Evolutionary conservation across 2,113 vertebrate species (phyloP), one percentile per base, ranked within the genome.

Genomic region (Baryphthengus martii): DNA sequence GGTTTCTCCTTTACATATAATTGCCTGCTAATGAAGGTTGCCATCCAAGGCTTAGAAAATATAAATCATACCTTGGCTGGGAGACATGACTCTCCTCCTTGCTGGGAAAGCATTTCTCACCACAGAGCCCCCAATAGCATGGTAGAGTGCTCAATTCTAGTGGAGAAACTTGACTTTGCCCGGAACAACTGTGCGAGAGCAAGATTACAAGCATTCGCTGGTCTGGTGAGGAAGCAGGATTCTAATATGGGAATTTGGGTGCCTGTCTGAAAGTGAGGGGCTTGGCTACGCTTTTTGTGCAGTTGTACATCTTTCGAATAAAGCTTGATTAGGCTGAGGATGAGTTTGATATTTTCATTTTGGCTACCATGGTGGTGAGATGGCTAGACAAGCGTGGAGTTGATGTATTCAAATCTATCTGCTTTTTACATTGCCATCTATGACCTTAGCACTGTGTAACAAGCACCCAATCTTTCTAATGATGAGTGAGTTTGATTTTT

Each of bases 361-460:
- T 68, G 66, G 44, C 44, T 61, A 5, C 49, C 3, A 2, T 6
- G 9, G 15, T 42, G 65, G 50, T 77, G 76, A 86, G 40, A 63
- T 25, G 37, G n/a, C 40, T 68, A 16, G 49, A 42, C 0, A 0
- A 61, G 39, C 0, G 0, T 76, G 80, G 29, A 86, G 31, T 1
- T 52, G 35, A 24, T 52, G 13, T 47, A 37, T 66, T 68, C 75
- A 85, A 5, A 14, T 70, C 39, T 33, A 9, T 33, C n/a, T 63
- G 50, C 35, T 85, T 88, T 79, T 74, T 61, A 72, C 4, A 21
- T 44, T 61, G 73, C 10, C 18, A n/a, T 28, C 50, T 73, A 33
- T 4, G 10, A 39, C 37, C 53, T 56, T 29, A 73, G 40, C 19
- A 62, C 28, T 56, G 37, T 33, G 21, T 37, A 92, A 79, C 53